Conservation (phyloP, 2,797 vertebrate species). For the Coregonus suidteri region DNA sequence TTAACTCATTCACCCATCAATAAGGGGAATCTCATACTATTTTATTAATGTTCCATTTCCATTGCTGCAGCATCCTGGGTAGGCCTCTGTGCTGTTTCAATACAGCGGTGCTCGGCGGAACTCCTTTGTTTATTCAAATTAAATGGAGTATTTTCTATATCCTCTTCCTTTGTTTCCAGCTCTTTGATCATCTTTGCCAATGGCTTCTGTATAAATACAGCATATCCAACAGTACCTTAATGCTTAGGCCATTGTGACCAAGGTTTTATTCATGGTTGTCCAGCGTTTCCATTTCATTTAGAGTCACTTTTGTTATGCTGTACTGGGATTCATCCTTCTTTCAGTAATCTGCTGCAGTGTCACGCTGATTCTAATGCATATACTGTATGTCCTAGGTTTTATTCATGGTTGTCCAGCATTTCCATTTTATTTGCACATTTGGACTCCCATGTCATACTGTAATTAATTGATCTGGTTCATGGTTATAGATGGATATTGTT, state of each 20-base stretch:
- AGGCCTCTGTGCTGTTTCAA: slow-evolving; percentile 3
- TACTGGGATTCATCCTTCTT: no score
- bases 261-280: background rate
- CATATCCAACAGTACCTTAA: background rate
- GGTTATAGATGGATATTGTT: slow-evolving; percentile 27
- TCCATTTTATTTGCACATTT: background rate
- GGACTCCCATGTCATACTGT: slow-evolving; percentile 11
- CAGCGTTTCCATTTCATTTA: no score
- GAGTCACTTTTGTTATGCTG: no score
- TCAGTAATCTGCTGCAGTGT: no score
- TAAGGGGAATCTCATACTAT: background rate
- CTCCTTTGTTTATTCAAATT: no score
- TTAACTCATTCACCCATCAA: background rate
- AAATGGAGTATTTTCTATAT: no score
- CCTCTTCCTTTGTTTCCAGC: background rate
- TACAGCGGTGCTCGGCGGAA: background rate
- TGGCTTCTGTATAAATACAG: background rate
- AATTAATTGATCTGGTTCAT: slow-evolving; percentile 29
- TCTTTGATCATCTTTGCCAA: background rate
- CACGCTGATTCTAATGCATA: no score
- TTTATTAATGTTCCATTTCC: slow-evolving; percentile 10
- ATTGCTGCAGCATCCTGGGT: slow-evolving; percentile 1
- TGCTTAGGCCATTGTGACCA: background rate
- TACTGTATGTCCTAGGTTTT: no score
- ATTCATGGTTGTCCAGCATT: background rate